These are phyloP conservation scores for Mythimna albipuncta DNA, from an alignment of 2,888 invertebrate species.

Conservation along the genomic window DNA sequence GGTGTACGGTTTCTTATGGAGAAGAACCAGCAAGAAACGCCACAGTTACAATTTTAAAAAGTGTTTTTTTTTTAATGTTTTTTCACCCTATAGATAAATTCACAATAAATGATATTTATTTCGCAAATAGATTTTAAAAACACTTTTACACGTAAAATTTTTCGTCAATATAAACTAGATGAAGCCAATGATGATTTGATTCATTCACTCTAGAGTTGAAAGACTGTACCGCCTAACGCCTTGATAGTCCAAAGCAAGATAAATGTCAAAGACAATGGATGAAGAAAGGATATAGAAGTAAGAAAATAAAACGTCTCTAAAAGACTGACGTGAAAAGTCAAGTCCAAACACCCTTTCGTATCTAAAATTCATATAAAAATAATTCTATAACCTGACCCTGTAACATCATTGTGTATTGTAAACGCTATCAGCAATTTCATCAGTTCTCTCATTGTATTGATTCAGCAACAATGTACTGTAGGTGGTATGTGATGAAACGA, in stretches of 20 bases:
- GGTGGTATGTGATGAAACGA: constrained; percentile 37
- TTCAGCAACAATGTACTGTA: constrained; percentile 48
- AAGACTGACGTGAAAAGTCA: constrained; percentile 4
- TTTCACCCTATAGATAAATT: no score
- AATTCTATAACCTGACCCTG: constrained; percentile 5
- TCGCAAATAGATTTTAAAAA: no score
- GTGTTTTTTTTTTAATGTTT: no score
- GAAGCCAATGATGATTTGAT: no score
- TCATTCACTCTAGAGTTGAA: no score
- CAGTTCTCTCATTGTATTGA: constrained; percentile 50
- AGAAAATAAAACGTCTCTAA: background rate
- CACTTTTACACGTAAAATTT: no score
- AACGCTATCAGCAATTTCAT: constrained; percentile 52
- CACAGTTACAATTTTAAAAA: no score
- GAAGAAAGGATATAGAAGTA: background rate
- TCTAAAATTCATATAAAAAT: constrained; percentile 11
- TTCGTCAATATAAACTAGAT: no score
- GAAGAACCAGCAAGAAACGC: no score
- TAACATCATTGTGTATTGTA: constrained; percentile 49
- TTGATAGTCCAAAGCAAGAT: background rate
- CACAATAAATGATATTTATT: no score
- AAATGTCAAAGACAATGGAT: background rate
- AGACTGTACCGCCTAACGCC: background rate
- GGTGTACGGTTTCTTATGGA: no score
- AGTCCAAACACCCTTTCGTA: constrained; percentile 14